These are phyloP conservation scores for Strigamia transsilvanica DNA, from an alignment of 2,888 invertebrate genomes.

Conservation along the genomic window DNA sequence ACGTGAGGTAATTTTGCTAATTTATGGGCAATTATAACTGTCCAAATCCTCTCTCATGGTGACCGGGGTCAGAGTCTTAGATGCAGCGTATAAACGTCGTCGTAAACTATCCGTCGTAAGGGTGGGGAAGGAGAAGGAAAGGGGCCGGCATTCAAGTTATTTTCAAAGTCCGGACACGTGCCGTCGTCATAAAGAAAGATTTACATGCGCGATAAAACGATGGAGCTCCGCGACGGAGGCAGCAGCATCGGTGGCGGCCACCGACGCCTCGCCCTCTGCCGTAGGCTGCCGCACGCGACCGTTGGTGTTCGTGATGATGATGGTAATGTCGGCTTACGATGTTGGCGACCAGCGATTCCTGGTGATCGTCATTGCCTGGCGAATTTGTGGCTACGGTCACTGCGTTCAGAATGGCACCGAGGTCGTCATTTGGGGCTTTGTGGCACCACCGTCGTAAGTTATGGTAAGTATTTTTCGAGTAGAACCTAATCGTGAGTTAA, in stretches of 20 bases:
- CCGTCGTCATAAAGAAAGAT: constrained; percentile 54
- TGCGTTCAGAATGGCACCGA: constrained; percentile 23
- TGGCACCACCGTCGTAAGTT: constrained; percentile 53
- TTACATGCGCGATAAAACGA: constrained; percentile 54
- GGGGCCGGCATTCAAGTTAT: constrained; percentile 50
- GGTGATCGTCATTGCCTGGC: constrained; percentile 45
- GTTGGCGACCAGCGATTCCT: constrained; percentile 48
- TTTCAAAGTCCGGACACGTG: constrained; percentile 54
- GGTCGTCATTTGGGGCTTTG: constrained; percentile 53
- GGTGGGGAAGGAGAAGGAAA: constrained; percentile 49
- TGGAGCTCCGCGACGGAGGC: constrained; percentile 34
- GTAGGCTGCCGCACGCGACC: not conserved
- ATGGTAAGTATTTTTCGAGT: constrained; percentile 51
- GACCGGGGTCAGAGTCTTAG: constrained; percentile 55
- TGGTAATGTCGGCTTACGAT: constrained; percentile 27
- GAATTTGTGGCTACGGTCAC: constrained; percentile 54
- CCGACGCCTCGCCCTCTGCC: constrained; percentile 13
- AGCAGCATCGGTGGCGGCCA: constrained; percentile 41
- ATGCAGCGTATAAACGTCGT: constrained; percentile 53
- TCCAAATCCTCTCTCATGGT: constrained; percentile 54
- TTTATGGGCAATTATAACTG: constrained; percentile 55
- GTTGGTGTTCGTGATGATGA: constrained; percentile 16
- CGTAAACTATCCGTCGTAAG: constrained; percentile 52
- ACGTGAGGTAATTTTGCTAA: constrained; percentile 55
- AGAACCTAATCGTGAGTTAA: constrained; percentile 17